A percentile compares a stretch with the other conserved stretches of the same genome.
Conservation (phyloP, 2,113 vertebrate species). For the Aspidoscelis tigris region DNA sequence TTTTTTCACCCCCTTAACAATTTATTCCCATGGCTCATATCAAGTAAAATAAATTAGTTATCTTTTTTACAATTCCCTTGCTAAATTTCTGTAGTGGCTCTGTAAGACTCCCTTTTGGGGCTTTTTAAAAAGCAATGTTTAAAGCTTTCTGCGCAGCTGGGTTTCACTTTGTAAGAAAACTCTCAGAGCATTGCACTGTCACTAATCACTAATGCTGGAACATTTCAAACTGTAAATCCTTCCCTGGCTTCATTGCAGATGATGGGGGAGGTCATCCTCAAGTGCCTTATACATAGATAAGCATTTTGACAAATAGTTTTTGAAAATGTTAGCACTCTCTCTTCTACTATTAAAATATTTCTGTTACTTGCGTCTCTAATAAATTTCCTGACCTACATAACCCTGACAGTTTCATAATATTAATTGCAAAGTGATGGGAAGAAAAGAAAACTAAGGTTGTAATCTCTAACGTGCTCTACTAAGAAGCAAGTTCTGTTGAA, state of each 20-base stretch:
- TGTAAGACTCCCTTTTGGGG: slow-evolving; percentile 63
- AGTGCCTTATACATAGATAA: neutral
- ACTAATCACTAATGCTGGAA: slow-evolving; percentile 77
- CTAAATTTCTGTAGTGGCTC: slow-evolving; percentile 77
- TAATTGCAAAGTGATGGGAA: slow-evolving; percentile 81
- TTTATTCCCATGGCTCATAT: slow-evolving; percentile 80
- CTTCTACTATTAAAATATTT: slow-evolving; percentile 53
- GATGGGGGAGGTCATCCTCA: neutral
- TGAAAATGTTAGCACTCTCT: slow-evolving; percentile 42
- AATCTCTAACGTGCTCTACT: neutral
- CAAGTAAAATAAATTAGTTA: slow-evolving; percentile 79
- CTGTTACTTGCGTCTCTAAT: slow-evolving; percentile 70
- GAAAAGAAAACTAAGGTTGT: slow-evolving; percentile 75
- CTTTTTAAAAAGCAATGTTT: slow-evolving; percentile 63
- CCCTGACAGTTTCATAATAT: slow-evolving; percentile 78
- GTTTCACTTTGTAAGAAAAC: slow-evolving; percentile 72
- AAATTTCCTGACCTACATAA: slow-evolving; percentile 78
- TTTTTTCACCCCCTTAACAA: slow-evolving; percentile 71
- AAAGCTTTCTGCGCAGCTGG: slow-evolving; percentile 81
- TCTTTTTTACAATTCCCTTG: slow-evolving; percentile 79
- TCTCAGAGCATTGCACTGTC: slow-evolving; percentile 76
- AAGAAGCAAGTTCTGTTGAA: neutral
- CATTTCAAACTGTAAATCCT: slow-evolving; percentile 63
- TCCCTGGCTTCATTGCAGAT: slow-evolving; percentile 64
- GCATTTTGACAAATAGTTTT: slow-evolving; percentile 23